phyloP scores from a whole-genome alignment of 2,888 invertebrate genomes.

The Oxycera nigricornis region DNA sequence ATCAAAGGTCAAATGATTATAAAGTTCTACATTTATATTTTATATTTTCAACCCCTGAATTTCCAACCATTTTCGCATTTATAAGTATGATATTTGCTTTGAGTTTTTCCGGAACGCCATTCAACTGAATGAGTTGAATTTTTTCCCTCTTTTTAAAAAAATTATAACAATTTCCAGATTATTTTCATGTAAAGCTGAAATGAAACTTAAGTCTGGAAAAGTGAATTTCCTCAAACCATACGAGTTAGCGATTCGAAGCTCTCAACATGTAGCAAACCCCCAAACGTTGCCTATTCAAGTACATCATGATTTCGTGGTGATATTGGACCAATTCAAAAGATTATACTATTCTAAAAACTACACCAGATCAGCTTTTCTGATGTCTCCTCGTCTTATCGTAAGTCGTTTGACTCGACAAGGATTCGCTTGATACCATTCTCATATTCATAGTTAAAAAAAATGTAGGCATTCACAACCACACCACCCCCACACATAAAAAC shows the following conservation, averaged over 20 bases:
- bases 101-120: too few species aligned
- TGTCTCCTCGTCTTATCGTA: slow-evolving; percentile 42
- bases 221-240: background rate
- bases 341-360: slow-evolving; percentile 46
- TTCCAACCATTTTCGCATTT: too few species aligned
- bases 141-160: too few species aligned
- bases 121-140: too few species aligned
- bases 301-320: slow-evolving; percentile 35
- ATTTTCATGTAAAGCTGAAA: too few species aligned
- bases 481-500: background rate
- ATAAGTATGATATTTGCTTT: too few species aligned
- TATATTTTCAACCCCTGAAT: too few species aligned
- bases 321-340: slow-evolving; percentile 44
- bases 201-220: too few species aligned
- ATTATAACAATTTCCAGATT: too few species aligned
- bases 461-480: background rate
- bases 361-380: slow-evolving; percentile 45
- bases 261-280: background rate
- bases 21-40: too few species aligned
- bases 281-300: slow-evolving; percentile 9
- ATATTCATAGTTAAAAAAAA: background rate
- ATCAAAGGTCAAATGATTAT: too few species aligned
- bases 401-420: slow-evolving; percentile 40
- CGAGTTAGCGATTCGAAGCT: too few species aligned
- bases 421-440: slow-evolving; percentile 15